These are phyloP conservation scores for Tonatia bakeri DNA, from an alignment of 2,113 vertebrate species.

Conservation along the genomic window DNA sequence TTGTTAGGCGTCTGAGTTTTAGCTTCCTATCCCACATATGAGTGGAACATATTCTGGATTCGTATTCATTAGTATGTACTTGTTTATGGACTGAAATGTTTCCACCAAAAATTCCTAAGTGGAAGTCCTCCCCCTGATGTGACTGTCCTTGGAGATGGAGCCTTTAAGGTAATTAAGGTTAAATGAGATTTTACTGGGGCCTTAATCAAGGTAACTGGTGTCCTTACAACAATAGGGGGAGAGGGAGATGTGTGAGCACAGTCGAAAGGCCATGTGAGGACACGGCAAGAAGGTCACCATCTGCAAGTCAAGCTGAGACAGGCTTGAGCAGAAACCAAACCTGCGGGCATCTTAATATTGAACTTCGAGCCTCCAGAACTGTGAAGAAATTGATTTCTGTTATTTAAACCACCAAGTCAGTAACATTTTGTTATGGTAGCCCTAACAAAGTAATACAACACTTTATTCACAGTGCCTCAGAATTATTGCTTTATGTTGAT, in stretches of 20 bases:
- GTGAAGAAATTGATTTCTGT: not conserved
- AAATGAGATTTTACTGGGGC: not conserved
- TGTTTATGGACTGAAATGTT: not conserved
- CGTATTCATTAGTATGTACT: not conserved
- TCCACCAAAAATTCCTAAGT: not conserved
- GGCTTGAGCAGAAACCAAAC: not conserved
- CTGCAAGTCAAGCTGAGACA: not conserved
- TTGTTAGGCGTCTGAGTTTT: not conserved
- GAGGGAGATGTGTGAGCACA: rapidly evolving
- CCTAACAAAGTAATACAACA: not conserved
- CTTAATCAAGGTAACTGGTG: not conserved
- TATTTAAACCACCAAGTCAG: not conserved
- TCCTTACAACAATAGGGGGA: not conserved
- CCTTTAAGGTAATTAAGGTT: not conserved
- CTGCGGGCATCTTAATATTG: not conserved
- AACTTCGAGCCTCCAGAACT: not conserved
- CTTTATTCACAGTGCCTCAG: not conserved
- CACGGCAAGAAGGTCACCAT: not conserved
- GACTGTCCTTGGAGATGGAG: not conserved
- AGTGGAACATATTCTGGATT: not conserved
- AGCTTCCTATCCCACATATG: not conserved
- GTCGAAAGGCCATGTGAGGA: not conserved
- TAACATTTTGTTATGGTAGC: not conserved
- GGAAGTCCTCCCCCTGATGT: not conserved
- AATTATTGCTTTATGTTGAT: not conserved